phyloP scores from a whole-genome alignment of 2,888 invertebrate genomes.

The Diarsia mendica region DNA sequence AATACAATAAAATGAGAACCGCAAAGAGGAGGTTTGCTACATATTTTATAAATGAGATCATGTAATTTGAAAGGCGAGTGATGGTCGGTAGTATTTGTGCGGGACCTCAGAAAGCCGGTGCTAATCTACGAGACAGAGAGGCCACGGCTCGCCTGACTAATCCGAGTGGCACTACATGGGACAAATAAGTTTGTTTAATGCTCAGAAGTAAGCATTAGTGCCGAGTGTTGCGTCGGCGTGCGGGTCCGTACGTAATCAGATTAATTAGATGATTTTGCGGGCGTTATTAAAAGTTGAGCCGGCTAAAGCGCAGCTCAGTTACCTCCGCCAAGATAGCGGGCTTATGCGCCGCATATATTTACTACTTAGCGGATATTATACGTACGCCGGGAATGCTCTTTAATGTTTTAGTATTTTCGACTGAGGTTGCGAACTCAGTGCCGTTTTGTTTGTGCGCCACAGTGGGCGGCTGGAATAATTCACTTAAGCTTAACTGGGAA shows the following conservation, averaged over 20 bases:
- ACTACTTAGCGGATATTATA: conserved; percentile 88
- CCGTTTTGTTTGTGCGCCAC: conserved; percentile 89
- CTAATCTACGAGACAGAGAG: conserved; percentile 74
- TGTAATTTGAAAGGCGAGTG: conserved; percentile 71
- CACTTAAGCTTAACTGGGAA: conserved; percentile 90
- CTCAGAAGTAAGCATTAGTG: conserved; percentile 85
- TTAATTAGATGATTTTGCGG: conserved; percentile 89
- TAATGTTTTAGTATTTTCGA: conserved; percentile 90
- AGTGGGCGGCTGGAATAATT: conserved; percentile 89
- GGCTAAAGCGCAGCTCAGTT: conserved; percentile 85
- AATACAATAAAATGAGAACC: conserved; percentile 8
- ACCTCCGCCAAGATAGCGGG: conserved; percentile 87
- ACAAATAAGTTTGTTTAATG: conserved; percentile 86
- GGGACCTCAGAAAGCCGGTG: conserved; percentile 68
- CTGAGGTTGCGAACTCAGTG: conserved; percentile 89
- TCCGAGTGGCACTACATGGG: conserved; percentile 82
- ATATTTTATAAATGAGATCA: conserved; percentile 44
- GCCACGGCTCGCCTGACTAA: conserved; percentile 76
- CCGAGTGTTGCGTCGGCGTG: conserved; percentile 81
- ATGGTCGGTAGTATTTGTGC: conserved; percentile 71
- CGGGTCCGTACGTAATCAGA: conserved; percentile 86
- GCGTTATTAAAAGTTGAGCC: conserved; percentile 90
- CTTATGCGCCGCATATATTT: conserved; percentile 84
- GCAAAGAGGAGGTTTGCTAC: conserved; percentile 6
- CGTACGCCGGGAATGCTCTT: conserved; percentile 87